phyloP scores from a whole-genome alignment of 2,888 invertebrate species.

The Cephalotes varians region DNA sequence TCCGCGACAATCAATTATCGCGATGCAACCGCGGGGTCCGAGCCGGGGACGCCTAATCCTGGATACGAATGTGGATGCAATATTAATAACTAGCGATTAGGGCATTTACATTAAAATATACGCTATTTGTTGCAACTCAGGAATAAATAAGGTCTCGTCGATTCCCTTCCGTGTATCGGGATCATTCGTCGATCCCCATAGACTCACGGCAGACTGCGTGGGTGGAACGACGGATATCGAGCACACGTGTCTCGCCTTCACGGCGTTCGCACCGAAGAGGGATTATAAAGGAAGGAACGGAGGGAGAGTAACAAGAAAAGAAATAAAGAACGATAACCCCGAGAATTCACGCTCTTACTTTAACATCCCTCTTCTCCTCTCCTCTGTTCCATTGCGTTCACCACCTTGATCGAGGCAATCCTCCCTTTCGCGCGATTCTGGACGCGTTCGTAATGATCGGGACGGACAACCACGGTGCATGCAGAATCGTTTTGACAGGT shows the following conservation, averaged over 20 bases:
- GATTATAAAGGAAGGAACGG: constrained; percentile 42
- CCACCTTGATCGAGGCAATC: constrained; percentile 41
- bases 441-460: constrained; percentile 68
- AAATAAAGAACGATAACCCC: constrained; percentile 39
- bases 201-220: constrained; percentile 57
- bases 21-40: constrained; percentile 54
- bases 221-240: constrained; percentile 66
- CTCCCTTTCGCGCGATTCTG: constrained; percentile 45
- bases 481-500: constrained; percentile 70
- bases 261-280: constrained; percentile 56
- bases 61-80: constrained; percentile 76
- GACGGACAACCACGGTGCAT: constrained; percentile 62
- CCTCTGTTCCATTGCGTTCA: neutral
- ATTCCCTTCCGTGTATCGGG: constrained; percentile 31
- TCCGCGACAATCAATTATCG: constrained; percentile 80
- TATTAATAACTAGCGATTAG: constrained; percentile 82
- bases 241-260: constrained; percentile 53
- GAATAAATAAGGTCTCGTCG: constrained; percentile 73
- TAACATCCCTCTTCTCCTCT: neutral
- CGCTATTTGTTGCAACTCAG: constrained; percentile 58
- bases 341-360: constrained; percentile 22
- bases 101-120: constrained; percentile 75
- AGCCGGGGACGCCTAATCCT: constrained; percentile 58
- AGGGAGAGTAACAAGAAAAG: neutral
- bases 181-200: constrained; percentile 47